phyloP scores from a whole-genome alignment of 37 sponge, comb jelly and placozoan species.

The Petrosia ficiformis region DNA sequence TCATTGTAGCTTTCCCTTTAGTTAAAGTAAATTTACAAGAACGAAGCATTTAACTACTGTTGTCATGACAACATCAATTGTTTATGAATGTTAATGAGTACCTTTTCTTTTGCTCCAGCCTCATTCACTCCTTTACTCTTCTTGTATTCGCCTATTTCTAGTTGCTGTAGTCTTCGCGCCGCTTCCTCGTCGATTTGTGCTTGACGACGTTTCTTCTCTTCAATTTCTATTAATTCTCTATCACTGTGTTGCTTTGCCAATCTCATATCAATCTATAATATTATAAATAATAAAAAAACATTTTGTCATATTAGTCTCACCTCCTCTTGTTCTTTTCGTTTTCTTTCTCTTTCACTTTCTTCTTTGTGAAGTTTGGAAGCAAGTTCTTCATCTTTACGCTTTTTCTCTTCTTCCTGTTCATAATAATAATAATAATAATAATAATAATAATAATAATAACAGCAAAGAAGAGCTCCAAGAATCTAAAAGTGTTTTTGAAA shows the following conservation, averaged over 20 bases:
- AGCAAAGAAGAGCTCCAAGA: too few relatives aligned
- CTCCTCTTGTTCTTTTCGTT: background rate
- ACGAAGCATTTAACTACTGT: too few relatives aligned
- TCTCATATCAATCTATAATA: background rate
- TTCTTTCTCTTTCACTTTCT: constrained; percentile 9
- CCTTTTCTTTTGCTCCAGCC: too few relatives aligned
- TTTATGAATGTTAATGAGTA: too few relatives aligned
- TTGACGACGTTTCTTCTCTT: background rate
- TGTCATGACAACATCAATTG: too few relatives aligned
- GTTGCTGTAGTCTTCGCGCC: background rate
- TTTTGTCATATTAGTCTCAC: too few relatives aligned
- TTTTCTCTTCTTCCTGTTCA: background rate
- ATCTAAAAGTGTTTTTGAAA: too few relatives aligned
- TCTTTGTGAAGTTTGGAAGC: background rate
- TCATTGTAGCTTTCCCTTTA: too few relatives aligned
- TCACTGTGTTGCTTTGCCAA: background rate
- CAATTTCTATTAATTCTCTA: background rate
- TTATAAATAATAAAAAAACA: background rate
- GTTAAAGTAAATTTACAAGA: too few relatives aligned
- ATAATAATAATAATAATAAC: background rate
- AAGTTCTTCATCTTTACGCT: background rate
- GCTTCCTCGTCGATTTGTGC: background rate
- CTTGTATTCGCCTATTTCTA: too few relatives aligned
- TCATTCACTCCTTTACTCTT: too few relatives aligned
- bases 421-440: background rate